A percentile compares a stretch with the other conserved stretches of the same genome.
Evolutionary conservation across 1,140 invertebrate genomes (phyloP).

Genomic region (Lysiphlebus fabarum): DNA sequence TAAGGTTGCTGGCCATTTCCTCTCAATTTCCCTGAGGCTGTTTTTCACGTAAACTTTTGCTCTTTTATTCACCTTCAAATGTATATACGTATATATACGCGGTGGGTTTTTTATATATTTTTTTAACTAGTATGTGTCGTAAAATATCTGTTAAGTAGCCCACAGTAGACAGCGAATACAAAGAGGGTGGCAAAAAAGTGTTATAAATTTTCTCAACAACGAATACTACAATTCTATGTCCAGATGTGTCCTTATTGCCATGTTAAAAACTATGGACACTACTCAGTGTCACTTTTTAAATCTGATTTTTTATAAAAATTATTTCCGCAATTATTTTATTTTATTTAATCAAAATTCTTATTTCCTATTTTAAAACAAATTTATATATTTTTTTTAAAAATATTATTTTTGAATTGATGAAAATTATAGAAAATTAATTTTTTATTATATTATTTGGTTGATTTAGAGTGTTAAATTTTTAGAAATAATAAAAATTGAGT

Average conservation of each 20-base stretch:
- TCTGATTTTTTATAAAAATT: too few relatives aligned
- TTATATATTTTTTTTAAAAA: too few relatives aligned
- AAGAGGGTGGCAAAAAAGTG: slow-evolving; percentile 24
- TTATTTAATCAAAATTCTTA: background rate
- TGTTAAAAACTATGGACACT: slow-evolving; percentile 24
- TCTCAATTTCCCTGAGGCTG: slow-evolving; percentile 48
- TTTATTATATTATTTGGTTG: too few relatives aligned
- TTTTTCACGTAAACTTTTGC: slow-evolving; percentile 49
- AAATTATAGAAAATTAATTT: too few relatives aligned
- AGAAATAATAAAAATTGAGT: background rate
- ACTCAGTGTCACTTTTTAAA: slow-evolving; percentile 25
- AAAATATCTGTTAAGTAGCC: slow-evolving; percentile 48
- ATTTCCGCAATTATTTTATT: background rate
- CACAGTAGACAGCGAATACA: slow-evolving; percentile 27
- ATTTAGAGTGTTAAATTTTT: too few relatives aligned
- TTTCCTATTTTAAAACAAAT: too few relatives aligned
- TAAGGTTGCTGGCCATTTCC: slow-evolving; percentile 37
- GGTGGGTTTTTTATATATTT: background rate
- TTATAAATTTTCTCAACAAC: slow-evolving; percentile 45
- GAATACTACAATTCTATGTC: slow-evolving; percentile 35
- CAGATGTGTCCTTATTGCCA: slow-evolving; percentile 44
- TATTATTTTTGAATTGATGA: too few relatives aligned
- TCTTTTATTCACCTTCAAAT: slow-evolving; percentile 17
- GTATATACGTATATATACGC: background rate
- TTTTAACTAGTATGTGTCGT: slow-evolving; percentile 30